Evolutionary conservation across 2,113 vertebrate genomes (phyloP), one percentile per base, ranked within the genome.

Genomic region (Thamnaconus septentrionalis): DNA sequence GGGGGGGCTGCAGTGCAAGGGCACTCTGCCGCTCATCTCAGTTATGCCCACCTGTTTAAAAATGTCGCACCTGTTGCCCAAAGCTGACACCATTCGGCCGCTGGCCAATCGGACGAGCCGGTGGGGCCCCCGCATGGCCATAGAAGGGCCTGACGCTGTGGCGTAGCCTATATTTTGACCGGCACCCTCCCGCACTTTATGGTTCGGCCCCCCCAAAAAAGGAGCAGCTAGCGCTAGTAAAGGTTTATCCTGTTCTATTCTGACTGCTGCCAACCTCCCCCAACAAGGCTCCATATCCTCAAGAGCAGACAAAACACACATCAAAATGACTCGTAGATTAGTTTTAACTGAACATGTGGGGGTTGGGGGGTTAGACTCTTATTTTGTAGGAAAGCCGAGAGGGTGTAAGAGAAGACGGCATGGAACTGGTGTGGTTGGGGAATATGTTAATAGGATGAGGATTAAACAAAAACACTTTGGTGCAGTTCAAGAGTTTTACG

Each of bases 31-130:
- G 88, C 47, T 81, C 87, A 93, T 92, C 87, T 80, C 65, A 75
- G 87, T 79, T 83, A 93, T 92, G 82, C 42, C 78, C 88, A 93
- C 88, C 91, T 94, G 93, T 89, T 92, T 88, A 78, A 3, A 71
- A 53, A 72, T 87, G 66, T 85, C 53, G 79, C 93, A 94, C 92
- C 91, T 94, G 93, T 90, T 92, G 90, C 85, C 91, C 87, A 78
- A 67, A 61, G 66, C 77, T 79, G 76, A 67, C 80, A 84, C 18
- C 18, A 31, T 61, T 66, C 60, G 62, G 31, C 70, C 84, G 73
- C 50, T 83, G 82, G 58, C 91, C 89, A 93, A 93, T 90, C 76
- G 52, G 59, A 85, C 66, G 4, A 50, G 48, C 9, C n/a, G 64
- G 46, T 6, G 44, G 53, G 77, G 82, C 41, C 56, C 64, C 78